phyloP scores from a whole-genome alignment of 1,140 invertebrate genomes.

The Globodera rostochiensis region DNA sequence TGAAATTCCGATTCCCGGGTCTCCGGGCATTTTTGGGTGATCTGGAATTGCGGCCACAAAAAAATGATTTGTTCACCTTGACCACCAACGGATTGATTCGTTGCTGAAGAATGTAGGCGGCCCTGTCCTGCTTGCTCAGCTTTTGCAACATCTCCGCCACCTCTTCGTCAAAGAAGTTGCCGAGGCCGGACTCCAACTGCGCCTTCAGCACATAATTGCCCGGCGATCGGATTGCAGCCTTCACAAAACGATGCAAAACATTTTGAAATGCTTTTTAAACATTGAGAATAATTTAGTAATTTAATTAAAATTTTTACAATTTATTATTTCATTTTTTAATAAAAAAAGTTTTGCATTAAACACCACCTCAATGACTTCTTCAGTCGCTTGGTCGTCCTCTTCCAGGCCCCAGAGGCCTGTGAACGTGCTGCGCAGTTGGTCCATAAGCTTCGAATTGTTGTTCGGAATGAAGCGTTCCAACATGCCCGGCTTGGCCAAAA shows the following conservation, averaged over 20 bases:
- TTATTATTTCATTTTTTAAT: no score
- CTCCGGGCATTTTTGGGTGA: not conserved
- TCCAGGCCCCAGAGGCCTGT: slow-evolving; percentile 23
- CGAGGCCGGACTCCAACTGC: not conserved
- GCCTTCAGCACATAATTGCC: slow-evolving; percentile 14
- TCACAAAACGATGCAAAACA: not conserved
- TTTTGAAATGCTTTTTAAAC: no score
- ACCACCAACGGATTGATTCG: slow-evolving; percentile 17
- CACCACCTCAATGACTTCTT: not conserved
- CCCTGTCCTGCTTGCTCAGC: slow-evolving; percentile 8
- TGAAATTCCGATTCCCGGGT: not conserved
- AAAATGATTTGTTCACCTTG: slow-evolving; percentile 8
- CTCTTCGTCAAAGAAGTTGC: slow-evolving; percentile 22
- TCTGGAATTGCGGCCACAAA: not conserved
- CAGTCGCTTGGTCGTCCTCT: not conserved
- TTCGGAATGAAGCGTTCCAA: slow-evolving; percentile 7
- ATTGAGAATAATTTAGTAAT: no score
- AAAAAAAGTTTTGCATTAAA: no score
- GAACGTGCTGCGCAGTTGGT: slow-evolving; percentile 4
- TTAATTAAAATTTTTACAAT: no score
- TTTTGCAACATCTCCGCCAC: slow-evolving; percentile 23
- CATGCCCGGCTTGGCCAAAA: slow-evolving; percentile 1
- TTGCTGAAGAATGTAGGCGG: slow-evolving; percentile 1
- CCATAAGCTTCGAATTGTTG: not conserved
- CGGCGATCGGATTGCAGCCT: slow-evolving; percentile 9